Evolutionary conservation across 2,113 vertebrate species (phyloP).

Genomic region (Antechinus flavipes): DNA sequence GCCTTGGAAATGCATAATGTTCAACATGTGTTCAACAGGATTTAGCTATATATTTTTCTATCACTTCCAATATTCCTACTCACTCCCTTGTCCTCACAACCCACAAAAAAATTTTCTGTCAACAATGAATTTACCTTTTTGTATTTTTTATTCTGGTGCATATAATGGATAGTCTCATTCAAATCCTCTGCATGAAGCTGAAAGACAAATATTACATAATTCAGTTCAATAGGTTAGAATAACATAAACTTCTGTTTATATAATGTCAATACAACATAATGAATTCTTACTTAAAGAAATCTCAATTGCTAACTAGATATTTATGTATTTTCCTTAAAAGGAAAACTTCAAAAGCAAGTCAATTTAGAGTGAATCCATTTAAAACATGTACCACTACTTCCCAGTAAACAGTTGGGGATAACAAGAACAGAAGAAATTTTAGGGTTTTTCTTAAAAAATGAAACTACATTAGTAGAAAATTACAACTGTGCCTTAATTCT

Average conservation of each 20-base stretch:
- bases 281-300: background rate
- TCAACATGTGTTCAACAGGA: background rate
- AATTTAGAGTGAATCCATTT: background rate
- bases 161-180: constrained; percentile 90
- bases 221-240: background rate
- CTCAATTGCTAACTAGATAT: background rate
- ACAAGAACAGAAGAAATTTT: background rate
- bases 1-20: background rate
- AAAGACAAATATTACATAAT: constrained; percentile 56
- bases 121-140: constrained; percentile 80
- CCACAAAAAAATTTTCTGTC: background rate
- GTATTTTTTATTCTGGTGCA: constrained; percentile 93
- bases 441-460: background rate
- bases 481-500: background rate
- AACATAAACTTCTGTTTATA: background rate
- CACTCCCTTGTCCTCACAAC: too few relatives aligned
- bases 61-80: background rate
- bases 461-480: background rate
- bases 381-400: background rate
- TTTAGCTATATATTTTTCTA: background rate
- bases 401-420: background rate
- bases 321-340: too few relatives aligned
- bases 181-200: constrained; percentile 92
- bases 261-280: background rate
- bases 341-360: background rate